Percentiles rank a stretch among this genome's conserved stretches.
phyloP scores from a whole-genome alignment of 2,888 invertebrate species.

The Willowsia nigromaculata region DNA sequence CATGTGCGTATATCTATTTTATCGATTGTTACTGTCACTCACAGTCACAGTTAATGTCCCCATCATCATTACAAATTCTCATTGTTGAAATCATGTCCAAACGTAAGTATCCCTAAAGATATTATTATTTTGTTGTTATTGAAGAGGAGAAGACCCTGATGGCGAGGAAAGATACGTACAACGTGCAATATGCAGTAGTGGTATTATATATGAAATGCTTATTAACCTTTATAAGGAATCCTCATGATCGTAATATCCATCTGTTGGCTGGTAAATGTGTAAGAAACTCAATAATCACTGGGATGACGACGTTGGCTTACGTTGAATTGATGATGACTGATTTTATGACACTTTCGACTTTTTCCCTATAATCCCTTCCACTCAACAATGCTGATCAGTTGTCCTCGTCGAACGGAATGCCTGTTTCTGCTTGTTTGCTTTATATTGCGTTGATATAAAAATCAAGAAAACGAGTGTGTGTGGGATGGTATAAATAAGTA shows the following conservation, averaged over 20 bases:
- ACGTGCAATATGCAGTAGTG: background rate
- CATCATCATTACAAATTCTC: constrained; percentile 52
- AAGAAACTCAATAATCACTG: background rate
- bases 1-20: background rate
- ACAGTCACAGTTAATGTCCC: constrained; percentile 46
- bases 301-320: constrained; percentile 18
- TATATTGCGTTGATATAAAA: constrained; percentile 16
- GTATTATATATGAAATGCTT: background rate
- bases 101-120: background rate
- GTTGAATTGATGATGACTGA: constrained; percentile 45
- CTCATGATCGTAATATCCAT: constrained; percentile 23
- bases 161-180: constrained; percentile 26
- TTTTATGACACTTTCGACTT: constrained; percentile 67
- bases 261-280: background rate
- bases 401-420: constrained; percentile 50
- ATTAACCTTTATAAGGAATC: constrained; percentile 40
- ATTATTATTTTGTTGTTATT: constrained; percentile 30
- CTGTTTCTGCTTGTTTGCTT: constrained; percentile 12
- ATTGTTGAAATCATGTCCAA: constrained; percentile 56
- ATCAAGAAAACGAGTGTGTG: background rate
- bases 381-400: constrained; percentile 27
- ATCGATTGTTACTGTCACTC: constrained; percentile 57
- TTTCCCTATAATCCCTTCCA: constrained; percentile 45
- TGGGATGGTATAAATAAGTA: background rate
- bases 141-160: constrained; percentile 36